Base-by-base conservation (phyloP, 2,888 invertebrate genomes). In the Ectobius pallidus region DNA sequence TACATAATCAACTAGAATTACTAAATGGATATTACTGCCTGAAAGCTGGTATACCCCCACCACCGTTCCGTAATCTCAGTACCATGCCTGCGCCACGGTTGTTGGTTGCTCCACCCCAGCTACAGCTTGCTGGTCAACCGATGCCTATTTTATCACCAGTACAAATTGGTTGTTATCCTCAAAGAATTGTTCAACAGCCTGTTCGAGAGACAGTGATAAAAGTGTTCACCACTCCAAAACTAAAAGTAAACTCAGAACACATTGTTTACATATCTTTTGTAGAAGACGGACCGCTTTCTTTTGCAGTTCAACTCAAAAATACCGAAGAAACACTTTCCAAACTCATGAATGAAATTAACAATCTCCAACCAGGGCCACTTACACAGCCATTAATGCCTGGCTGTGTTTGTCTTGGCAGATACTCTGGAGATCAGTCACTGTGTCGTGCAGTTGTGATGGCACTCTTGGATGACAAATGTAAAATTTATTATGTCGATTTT, bases 401-500 rank as follows among this genome's bases (percentile, higher is more conserved):
- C 9, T 90, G 91, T 20, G 91, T 92, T 0, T 94, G 93, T 79
- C 85, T 94, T 11, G 93, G 92, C 0, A 87, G 90, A 74, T 91
- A 91, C 82, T 86, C 89, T 0, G 88, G 87, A 75, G 92, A 92
- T 78, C 85, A 88, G 4, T 88, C 89, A 22, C 87, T 92, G 68
- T 92, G 92, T 78, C 86, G 94, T 77, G 93, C 93, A 39, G 90
- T 94, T 44, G 90, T 94, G 2, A 91, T 91, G 82, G 89, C 89
- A 77, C 87, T 92, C 55, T 89, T 90, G 44, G 89, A 90, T 73
- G 88, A 89, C 22, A 88, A 90, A 68, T 92, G 90, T 80, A 92
- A 92, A 82, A 86, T 94, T 4, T 92, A 90, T 79, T 94, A 92
- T 81, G 92, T 93, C 34, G 94, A 94, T 81, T 93, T 91, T 81